Conservation (phyloP, 1,140 invertebrate genomes). For the Drosophila suzukii region DNA sequence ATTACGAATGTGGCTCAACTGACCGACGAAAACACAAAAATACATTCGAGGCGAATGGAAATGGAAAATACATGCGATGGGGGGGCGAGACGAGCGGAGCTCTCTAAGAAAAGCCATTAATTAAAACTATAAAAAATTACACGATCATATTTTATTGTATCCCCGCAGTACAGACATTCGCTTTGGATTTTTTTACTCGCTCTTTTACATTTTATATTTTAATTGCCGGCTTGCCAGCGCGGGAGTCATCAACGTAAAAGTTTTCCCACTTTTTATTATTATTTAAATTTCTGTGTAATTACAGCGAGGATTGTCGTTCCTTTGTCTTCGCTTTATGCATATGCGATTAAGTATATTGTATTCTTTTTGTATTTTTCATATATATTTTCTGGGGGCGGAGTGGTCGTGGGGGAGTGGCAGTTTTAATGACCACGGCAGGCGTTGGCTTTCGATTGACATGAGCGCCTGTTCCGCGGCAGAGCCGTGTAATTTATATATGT, state of each 20-base stretch:
- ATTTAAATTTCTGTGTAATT: constrained; percentile 75
- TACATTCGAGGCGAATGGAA: constrained; percentile 39
- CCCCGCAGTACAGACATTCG: constrained; percentile 9
- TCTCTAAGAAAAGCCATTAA: constrained; percentile 76
- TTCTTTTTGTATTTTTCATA: constrained; percentile 17
- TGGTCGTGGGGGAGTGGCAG: constrained; percentile 1
- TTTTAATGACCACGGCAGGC: constrained; percentile 62
- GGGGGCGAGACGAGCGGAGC: neutral
- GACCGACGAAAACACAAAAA: constrained; percentile 50
- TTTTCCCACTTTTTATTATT: constrained; percentile 74
- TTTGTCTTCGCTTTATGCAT: constrained; percentile 69
- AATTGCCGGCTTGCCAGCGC: constrained; percentile 48
- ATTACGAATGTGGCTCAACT: constrained; percentile 50
- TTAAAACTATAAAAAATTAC: constrained; percentile 81
- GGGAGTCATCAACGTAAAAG: constrained; percentile 50
- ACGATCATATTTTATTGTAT: constrained; percentile 56
- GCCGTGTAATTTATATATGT: constrained; percentile 38
- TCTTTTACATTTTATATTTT: constrained; percentile 60
- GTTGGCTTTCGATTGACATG: constrained; percentile 75
- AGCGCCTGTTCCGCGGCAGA: constrained; percentile 53
- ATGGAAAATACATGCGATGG: constrained; percentile 40
- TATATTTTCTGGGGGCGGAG: constrained; percentile 19
- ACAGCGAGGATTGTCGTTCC: constrained; percentile 51
- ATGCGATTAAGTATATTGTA: constrained; percentile 62
- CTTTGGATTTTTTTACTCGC: constrained; percentile 53